These are phyloP conservation scores for Thera britannica DNA, from an alignment of 2,888 invertebrate species.

Conservation along the genomic window DNA sequence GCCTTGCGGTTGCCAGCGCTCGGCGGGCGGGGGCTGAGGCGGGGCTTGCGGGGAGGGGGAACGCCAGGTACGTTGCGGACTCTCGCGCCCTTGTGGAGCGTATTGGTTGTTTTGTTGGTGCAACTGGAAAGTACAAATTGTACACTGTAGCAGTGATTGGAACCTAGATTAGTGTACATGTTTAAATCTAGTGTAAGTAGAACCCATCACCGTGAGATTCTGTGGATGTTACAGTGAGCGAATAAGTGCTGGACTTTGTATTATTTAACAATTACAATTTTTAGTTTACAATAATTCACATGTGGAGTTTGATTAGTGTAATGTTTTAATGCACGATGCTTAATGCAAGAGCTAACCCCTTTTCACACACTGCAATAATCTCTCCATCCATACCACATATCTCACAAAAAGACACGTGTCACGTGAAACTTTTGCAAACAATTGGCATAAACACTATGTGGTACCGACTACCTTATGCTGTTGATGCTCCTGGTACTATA, in stretches of 20 bases:
- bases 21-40: slow-evolving; percentile 59
- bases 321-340: not conserved
- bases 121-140: slow-evolving; percentile 54
- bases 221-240: slow-evolving; percentile 19
- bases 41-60: slow-evolving; percentile 69
- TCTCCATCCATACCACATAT: not conserved
- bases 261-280: slow-evolving; percentile 18
- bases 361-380: not conserved
- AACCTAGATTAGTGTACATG: not conserved
- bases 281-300: not conserved
- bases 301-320: not conserved
- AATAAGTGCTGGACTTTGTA: slow-evolving; percentile 16
- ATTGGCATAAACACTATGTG: not conserved
- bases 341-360: not conserved
- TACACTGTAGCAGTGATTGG: not conserved
- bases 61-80: slow-evolving; percentile 72
- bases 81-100: slow-evolving; percentile 57
- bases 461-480: not conserved
- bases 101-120: slow-evolving; percentile 66
- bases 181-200: slow-evolving; percentile 3
- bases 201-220: slow-evolving; percentile 18
- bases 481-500: not conserved
- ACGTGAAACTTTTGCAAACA: too few relatives aligned
- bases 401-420: not conserved
- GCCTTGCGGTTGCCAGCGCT: slow-evolving; percentile 81